A percentile compares a stretch with the other conserved stretches of the same genome.
Conservation (phyloP, 2,113 vertebrate genomes). For the Zosterops hypoxanthus region DNA sequence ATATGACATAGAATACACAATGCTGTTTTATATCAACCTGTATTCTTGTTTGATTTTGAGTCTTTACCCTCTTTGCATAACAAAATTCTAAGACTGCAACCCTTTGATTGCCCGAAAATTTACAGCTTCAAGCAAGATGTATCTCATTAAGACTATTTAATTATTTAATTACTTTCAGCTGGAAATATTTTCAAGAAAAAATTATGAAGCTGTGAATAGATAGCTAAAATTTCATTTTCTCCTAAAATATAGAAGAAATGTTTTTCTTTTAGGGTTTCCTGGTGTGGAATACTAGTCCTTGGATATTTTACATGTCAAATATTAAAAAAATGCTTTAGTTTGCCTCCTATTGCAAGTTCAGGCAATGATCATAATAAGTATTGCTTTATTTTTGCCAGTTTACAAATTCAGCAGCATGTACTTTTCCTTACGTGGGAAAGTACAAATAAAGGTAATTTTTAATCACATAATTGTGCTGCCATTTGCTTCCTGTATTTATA, state of each 20-base stretch:
- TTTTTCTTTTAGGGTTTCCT: not conserved
- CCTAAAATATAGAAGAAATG: not conserved
- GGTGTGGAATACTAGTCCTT: not conserved
- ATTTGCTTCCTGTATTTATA: conserved; percentile 32
- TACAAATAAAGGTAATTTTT: conserved; percentile 47
- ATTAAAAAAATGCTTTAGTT: not conserved
- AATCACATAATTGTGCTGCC: conserved; percentile 38
- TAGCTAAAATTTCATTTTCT: not conserved
- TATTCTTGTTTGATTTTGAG: not conserved
- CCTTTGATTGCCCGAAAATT: not conserved
- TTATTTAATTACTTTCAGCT: not conserved
- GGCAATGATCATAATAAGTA: not conserved
- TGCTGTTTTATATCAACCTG: not conserved
- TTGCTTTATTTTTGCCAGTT: conserved; percentile 2
- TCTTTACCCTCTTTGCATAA: not conserved
- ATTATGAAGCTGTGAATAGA: not conserved
- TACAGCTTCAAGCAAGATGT: not conserved
- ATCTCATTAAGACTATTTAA: not conserved
- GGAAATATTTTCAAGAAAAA: not conserved
- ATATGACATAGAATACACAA: not conserved
- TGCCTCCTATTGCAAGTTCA: not conserved
- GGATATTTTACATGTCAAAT: not conserved
- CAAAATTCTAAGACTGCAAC: not conserved
- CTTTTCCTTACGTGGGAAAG: conserved; percentile 16
- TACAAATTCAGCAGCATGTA: conserved; percentile 19